Conservation (phyloP, 2,797 vertebrate genomes). For the Notoglanidium macrostoma region DNA sequence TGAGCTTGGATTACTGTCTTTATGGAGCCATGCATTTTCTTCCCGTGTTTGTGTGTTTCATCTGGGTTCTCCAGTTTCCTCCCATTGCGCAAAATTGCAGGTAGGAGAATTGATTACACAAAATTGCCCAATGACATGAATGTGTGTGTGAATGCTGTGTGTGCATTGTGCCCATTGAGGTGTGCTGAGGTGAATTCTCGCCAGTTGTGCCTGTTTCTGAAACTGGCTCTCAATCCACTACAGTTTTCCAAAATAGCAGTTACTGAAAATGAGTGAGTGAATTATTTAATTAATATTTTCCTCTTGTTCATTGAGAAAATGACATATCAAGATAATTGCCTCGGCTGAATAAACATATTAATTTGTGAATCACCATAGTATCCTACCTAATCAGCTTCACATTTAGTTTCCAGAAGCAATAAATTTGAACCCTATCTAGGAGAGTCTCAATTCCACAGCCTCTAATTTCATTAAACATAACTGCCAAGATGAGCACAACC, state of each 20-base stretch:
- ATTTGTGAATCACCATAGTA: neutral
- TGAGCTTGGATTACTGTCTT: neutral
- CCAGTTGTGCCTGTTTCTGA: neutral
- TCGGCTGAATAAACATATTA: neutral
- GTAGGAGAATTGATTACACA: neutral
- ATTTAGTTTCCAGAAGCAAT: neutral
- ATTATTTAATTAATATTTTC: neutral
- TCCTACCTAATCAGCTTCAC: neutral
- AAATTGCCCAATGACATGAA: neutral
- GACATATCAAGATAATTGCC: neutral
- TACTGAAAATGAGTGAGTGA: neutral
- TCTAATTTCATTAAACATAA: conserved; percentile 13
- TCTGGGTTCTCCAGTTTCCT: neutral
- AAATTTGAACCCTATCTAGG: neutral
- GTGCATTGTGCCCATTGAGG: neutral
- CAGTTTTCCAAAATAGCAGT: neutral
- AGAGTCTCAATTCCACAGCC: neutral
- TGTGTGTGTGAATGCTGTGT: neutral
- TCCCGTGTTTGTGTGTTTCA: neutral
- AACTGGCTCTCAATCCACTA: neutral
- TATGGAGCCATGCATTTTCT: neutral
- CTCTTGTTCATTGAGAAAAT: neutral
- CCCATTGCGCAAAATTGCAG: neutral
- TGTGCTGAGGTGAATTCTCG: neutral
- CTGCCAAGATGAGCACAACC: conserved; percentile 30